Base-by-base conservation (phyloP, 2,113 vertebrate genomes). In the Marmota monax region DNA sequence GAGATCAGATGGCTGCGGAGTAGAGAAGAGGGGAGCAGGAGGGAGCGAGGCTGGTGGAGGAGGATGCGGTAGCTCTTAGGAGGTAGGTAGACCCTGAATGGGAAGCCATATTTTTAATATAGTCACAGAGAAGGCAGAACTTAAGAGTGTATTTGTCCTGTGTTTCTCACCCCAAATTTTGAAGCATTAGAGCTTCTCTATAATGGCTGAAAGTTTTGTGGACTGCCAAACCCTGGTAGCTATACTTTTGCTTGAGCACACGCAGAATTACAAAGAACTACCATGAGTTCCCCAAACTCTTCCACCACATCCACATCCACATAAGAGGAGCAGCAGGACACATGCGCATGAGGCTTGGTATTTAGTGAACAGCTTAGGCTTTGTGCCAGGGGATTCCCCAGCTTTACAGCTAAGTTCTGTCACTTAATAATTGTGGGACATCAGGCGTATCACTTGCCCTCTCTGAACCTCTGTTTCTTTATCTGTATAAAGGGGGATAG, bases 381-480 rank as follows among this genome's bases (percentile, higher is more conserved):
- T 42, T 42, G 29, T 37, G 53, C 56, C 18, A 18, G 42, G 29
- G 34, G n/a, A 63, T 34, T 45, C 29, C 25, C 18, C 17, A 4
- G 39, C 32, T 70, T 39, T 42, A 51, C 37, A 29, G 29, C 37
- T 65, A 22, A 42, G 29, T 23, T 58, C n/a, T 25, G 16, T 37
- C 39, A 18, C 34, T 56, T 65, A n/a, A 25, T 51, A 32, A 56
- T 13, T 74, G 45, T 74, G 70, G 17, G 84, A 25, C 78, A 61
- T 0, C 1, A 20, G 32, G 61, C 22, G 18, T 29, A 61, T 34
- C 39, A 42, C 32, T 37, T 27, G 69, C 4, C 51, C 32, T 72
- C n/a, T 84, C 73, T 78, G 32, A 90, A 34, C 69, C 83, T 92
- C 93, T 48, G 42, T 80, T 82, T 94, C 51, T 51, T 92, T 17